Percentiles rank a stretch among this genome's conserved stretches.
Conservation (phyloP, 2,888 invertebrate genomes). For the Pilophorus perplexus region DNA sequence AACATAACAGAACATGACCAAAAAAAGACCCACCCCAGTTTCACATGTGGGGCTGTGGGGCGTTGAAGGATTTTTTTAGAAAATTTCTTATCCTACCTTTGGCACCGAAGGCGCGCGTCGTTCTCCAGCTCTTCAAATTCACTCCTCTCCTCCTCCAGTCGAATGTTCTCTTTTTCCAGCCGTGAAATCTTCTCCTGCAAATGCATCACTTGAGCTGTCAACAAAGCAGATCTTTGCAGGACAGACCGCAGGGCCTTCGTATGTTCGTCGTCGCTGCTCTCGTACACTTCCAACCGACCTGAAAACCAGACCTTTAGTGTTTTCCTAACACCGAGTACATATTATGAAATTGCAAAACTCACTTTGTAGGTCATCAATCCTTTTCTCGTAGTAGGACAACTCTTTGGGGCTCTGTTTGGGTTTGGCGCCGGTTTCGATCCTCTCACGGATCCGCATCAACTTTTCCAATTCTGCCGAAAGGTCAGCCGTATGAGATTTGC, state of each 20-base stretch:
- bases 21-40: too few relatives aligned
- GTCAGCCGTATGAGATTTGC: conserved; percentile 52
- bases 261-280: conserved; percentile 64
- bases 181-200: conserved; percentile 57
- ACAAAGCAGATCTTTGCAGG: conserved; percentile 62
- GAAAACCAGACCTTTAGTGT: not conserved
- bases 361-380: conserved; percentile 49
- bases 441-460: conserved; percentile 63
- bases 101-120: conserved; percentile 65
- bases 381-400: conserved; percentile 41
- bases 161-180: conserved; percentile 63
- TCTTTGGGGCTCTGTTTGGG: conserved; percentile 37
- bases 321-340: not conserved
- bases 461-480: conserved; percentile 63
- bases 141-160: conserved; percentile 68
- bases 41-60: too few relatives aligned
- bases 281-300: conserved; percentile 62
- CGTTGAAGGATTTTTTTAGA: not conserved
- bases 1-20: too few relatives aligned
- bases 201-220: conserved; percentile 56
- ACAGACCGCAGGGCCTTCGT: conserved; percentile 62
- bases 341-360: conserved; percentile 47
- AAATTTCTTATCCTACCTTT: conserved; percentile 51
- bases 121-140: conserved; percentile 74
- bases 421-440: conserved; percentile 61